Base-by-base conservation (phyloP, 2,888 invertebrate species). In the Drosophila tanythrix region DNA sequence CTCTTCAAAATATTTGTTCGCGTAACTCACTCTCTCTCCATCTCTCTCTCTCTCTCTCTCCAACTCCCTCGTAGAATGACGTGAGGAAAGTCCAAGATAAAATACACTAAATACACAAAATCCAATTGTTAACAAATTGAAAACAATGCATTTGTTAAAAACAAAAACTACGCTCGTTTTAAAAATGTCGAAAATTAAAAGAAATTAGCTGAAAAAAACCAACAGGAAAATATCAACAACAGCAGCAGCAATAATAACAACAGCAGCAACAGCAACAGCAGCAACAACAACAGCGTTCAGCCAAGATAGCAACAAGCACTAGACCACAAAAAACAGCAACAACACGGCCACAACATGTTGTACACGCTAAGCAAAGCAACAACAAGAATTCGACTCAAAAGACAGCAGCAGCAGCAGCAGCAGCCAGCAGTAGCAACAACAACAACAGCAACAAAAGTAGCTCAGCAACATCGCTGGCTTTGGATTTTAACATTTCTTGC, bases 321-420 rank as follows among this genome's bases (percentile, higher is more conserved):
- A 27, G 40, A 31, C 43, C 50, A 63, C 64, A 56, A 46, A 15
- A 15, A 15, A 27, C 61, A 77, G 56, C 76, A 61, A 65, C 75
- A 79, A 55, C 18, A 78, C 88, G 88, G 83, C 87, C 72, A 64
- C 73, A 89, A 78, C 68, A 88, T 89, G 87, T 85, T 86, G 89
- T 82, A 88, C 69, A 85, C 85, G 82, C 70, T 86, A 71, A 82
- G 88, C 61, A 86, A 82, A 82, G 86, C 89, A 70, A 86, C 86
- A 74, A 86, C 86, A 67, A 87, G 85, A 88, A 86, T 89, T 67
- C 89, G 86, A 77, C 86, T 86, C 81, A 86, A 86, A 86, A 82
- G 88, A 71, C 85, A 80, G 31, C 72, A 79, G 46, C 76, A 76
- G 3, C 35, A 36, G 31, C 69, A 58, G 36, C 59, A 59, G n/a